These are phyloP conservation scores for Gavialis gangeticus DNA, from an alignment of 2,113 vertebrate species.

Conservation along the genomic window DNA sequence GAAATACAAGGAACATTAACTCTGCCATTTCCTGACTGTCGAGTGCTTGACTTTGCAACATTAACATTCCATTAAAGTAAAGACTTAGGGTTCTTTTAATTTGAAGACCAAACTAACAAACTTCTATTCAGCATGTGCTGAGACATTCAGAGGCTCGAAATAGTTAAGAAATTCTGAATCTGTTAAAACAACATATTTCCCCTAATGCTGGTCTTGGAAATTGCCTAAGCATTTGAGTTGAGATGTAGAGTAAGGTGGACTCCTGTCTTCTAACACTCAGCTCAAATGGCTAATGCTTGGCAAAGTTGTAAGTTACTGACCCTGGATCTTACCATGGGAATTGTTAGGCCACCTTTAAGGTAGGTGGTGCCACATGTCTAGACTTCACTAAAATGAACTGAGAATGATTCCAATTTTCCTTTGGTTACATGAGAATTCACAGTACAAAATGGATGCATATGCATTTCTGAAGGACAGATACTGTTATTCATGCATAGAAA, in stretches of 20 bases:
- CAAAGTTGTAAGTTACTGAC: not conserved
- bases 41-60: not conserved
- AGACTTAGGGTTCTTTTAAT: not conserved
- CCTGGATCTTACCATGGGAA: not conserved
- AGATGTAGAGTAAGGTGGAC: not conserved
- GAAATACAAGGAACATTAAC: not conserved
- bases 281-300: not conserved
- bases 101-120: not conserved
- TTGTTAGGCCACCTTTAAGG: not conserved
- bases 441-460: not conserved
- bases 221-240: not conserved
- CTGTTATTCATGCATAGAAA: not conserved
- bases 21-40: not conserved
- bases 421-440: not conserved
- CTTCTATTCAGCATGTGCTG: not conserved
- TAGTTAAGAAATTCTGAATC: not conserved
- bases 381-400: not conserved
- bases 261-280: not conserved
- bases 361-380: not conserved
- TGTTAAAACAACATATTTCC: not conserved
- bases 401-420: not conserved
- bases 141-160: not conserved
- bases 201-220: not conserved
- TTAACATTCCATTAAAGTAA: not conserved
- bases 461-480: not conserved